Evolutionary conservation across 2,113 vertebrate genomes (phyloP), one percentile per base, ranked within the genome.

Genomic region (Pterocles burchelli): DNA sequence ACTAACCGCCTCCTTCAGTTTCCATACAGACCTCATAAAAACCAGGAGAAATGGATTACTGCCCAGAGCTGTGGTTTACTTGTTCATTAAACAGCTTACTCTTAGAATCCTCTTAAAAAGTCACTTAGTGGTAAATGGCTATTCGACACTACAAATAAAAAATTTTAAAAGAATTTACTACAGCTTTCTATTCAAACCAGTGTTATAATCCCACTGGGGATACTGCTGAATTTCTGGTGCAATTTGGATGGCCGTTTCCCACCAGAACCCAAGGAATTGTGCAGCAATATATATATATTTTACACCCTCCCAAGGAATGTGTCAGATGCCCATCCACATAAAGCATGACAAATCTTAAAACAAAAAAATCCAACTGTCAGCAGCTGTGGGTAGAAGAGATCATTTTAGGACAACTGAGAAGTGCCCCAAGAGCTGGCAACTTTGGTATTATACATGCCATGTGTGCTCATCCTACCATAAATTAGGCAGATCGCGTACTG

Each of bases 81-180:
- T 11, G 1, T 94, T 94, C 93, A 62, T 94, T 96, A 92, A 96
- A 96, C 73, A 93, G 86, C 88, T 94, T 94, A 95, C 1, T 6
- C 65, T 92, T 68, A 26, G 57, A 95, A 96, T 89, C 88, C 72
- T 93, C 90, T 96, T 96, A 75, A 96, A 95, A 96, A 96, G 95
- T 78, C 95, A 95, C 83, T 95, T 82, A 93, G 85, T 58, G 73
- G 92, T 41, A 93, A 95, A 90, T 22, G 85, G 79, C 79, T 92
- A 93, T 87, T 95, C 10, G 11, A 95, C 66, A 79, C 73, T 78
- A 94, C 90, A 95, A 96, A 92, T 95, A 92, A 94, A 84, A 63
- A 13, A 3, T 19, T 70, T 54, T 13, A 24, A 71, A 91, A 46
- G 43, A 62, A 86, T 67, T 86, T 81, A 83, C 59, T 55, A 59